Base-by-base conservation (phyloP, 2,797 vertebrate genomes). In the Yasuhikotakia modesta region DNA sequence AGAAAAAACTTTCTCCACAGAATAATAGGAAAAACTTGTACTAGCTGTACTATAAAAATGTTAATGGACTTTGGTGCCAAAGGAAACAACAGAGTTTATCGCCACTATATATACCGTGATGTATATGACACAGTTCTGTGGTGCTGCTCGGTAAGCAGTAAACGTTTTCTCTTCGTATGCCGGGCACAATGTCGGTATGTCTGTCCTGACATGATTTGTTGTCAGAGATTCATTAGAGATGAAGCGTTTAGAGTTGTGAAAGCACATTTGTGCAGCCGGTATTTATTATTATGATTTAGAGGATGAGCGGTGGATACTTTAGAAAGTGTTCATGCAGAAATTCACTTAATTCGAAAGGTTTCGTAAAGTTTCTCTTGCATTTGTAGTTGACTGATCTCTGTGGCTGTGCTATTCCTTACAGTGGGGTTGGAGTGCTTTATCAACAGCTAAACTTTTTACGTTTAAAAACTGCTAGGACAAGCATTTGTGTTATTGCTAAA, bases 11-110 rank as follows among this genome's bases (percentile, higher is more conserved):
- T 79, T 73, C n/a, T 76, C 48, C 22, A 70, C 58, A 69, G 30
- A 57, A 60, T 69, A 79, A 52, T 76, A 61, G 58, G 13, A 58
- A 35, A 77, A 63, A 65, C 64, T 64, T 0, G 1, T n/a, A n/a
- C n/a, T n/a, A n/a, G n/a, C 50, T 74, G 83, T 74, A 80, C 77
- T 70, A 67, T 80, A 70, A 83, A 82, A 79, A 82, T 86, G 75
- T 32, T 84, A 80, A 83, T 80, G 72, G 60, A 5, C 22, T 61
- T 77, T 66, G 46, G 57, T 52, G 24, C 17, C 48, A 76, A 46
- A 74, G 12, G 46, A 73, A 64, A 67, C 45, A 66, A 24, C 4
- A 61, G 19, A n/a, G 10, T 61, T 76, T 27, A 17, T 50, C 60
- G 55, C 39, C 35, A 45, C 53, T 53, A 57, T 75, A 65, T 39